Conservation (phyloP, 2,113 vertebrate genomes). For the Myiagra hebetior region DNA sequence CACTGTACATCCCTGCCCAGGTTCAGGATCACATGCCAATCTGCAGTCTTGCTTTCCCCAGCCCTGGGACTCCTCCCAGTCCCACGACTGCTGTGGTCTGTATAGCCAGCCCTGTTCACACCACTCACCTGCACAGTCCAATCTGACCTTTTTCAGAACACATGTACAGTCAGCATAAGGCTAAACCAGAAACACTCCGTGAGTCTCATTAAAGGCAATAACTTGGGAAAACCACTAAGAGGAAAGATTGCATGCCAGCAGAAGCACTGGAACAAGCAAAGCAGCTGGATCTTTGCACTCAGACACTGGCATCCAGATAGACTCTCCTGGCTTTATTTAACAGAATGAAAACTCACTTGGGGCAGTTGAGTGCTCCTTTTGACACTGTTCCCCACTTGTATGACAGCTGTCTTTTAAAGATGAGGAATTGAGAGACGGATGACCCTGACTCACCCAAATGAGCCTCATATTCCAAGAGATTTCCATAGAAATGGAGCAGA, state of each 20-base stretch:
- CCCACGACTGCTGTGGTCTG: neutral
- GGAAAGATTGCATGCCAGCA: neutral
- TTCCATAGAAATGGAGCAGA: neutral
- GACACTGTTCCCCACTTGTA: neutral
- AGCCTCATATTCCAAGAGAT: neutral
- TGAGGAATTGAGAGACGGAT: neutral
- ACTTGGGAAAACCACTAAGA: neutral
- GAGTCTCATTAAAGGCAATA: neutral
- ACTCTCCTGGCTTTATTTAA: neutral
- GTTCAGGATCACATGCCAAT: slow-evolving; percentile 26
- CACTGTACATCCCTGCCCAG: slow-evolving; percentile 7
- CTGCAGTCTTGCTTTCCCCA: neutral
- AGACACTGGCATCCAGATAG: neutral
- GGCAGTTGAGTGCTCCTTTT: neutral
- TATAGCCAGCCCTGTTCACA: neutral
- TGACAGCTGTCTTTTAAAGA: neutral
- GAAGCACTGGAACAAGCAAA: neutral
- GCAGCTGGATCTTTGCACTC: neutral
- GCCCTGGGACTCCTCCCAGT: neutral
- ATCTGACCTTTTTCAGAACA: neutral
- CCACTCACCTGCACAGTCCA: neutral
- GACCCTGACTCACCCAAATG: neutral
- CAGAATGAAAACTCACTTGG: neutral
- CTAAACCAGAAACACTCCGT: neutral
- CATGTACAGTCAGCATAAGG: neutral